Base-by-base conservation (phyloP, 2,113 vertebrate species). In the Campylomormyrus numenius region DNA sequence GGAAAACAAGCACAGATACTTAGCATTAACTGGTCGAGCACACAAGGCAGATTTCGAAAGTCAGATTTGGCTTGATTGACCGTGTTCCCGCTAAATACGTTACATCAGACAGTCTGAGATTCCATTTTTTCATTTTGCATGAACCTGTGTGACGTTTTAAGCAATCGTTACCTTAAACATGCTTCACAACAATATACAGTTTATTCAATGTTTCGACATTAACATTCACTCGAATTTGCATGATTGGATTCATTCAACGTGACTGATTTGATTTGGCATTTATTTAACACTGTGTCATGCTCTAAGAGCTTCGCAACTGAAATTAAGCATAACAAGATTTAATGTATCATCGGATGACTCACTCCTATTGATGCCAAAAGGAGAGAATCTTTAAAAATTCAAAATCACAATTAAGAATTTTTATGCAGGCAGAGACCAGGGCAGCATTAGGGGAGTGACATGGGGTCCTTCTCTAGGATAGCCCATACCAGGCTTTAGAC, bases 21-120 rank as follows among this genome's bases (percentile, higher is more conserved):
- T 50, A 88, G 89, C 35, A 91, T 84, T 89, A 92, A 70, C 89
- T 86, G 52, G 87, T 45, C 46, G 89, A 42, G 92, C 13, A 92
- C 89, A 35, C 19, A 90, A 91, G 45, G 31, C 48, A 52, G 31
- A 19, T 70, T 21, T 89, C 2, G 35, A 49, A 89, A 49, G 49
- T 50, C 48, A 19, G n/a, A 62, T 49, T 39, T 27, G 50, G 66
- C n/a, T 27, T 86, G 45, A 86, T 84, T 45, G 77, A 84, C 15
- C 6, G 17, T 21, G 0, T 84, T 46, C 80, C 21, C 2, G 3
- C 19, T 10, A 39, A 85, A 85, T 6, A 42, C 21, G 42, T 9
- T 46, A 48, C 39, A 8, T 46, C 80, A 77, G 70, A 35, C 35
- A 77, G 19, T 77, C 70, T 4, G 31, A n/a, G 70, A 77, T 77